Evolutionary conservation across 1,140 invertebrate genomes (phyloP).

Genomic region (Macrobrachium nipponense): DNA sequence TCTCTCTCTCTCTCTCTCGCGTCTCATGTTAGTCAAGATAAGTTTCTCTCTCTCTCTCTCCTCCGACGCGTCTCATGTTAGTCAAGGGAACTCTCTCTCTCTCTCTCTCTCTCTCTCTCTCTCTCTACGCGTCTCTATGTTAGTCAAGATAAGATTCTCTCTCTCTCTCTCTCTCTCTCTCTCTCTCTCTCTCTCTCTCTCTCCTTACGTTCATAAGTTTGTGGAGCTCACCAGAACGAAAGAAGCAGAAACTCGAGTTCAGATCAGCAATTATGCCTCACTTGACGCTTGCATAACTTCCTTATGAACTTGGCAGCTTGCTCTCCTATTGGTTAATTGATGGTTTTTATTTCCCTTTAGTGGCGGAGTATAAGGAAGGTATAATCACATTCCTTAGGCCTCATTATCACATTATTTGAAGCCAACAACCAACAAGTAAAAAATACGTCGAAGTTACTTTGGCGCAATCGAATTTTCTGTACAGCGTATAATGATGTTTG

Average conservation of each 20-base stretch:
- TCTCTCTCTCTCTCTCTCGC: not conserved
- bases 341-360: too few species aligned
- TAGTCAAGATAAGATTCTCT: not conserved
- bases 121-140: not conserved
- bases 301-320: too few species aligned
- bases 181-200: not conserved
- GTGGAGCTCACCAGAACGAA: not conserved
- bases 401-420: too few species aligned
- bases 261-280: not conserved
- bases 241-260: not conserved
- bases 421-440: too few species aligned
- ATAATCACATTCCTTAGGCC: too few species aligned
- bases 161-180: not conserved
- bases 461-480: too few species aligned
- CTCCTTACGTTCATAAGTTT: not conserved
- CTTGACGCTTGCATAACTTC: not conserved
- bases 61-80: not conserved
- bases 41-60: not conserved
- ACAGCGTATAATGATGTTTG: too few species aligned
- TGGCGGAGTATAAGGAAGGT: too few species aligned
- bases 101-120: not conserved
- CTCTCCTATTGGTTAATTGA: too few species aligned
- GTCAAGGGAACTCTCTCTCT: not conserved
- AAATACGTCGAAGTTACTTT: too few species aligned
- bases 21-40: not conserved